Conservation (phyloP, 2,888 invertebrate species). For the Drosophila leonis region DNA sequence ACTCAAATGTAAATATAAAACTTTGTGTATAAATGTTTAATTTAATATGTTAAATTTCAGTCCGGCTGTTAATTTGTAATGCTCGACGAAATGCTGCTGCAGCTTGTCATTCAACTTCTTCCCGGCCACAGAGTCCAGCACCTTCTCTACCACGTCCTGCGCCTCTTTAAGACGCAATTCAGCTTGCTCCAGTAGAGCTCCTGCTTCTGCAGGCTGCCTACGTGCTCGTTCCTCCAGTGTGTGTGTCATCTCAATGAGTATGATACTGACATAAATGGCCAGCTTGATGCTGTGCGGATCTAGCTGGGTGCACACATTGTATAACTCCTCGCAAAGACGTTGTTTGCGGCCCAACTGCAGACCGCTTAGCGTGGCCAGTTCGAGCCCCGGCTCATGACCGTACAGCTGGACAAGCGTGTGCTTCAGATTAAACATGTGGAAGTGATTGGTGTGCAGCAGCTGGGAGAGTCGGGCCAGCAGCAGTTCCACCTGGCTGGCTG, state of each 20-base stretch:
- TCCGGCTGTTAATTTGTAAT: slow-evolving; percentile 55
- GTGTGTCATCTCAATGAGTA: slow-evolving; percentile 90
- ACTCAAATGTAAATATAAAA: neutral
- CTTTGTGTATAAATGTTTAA: neutral
- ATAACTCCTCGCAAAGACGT: slow-evolving; percentile 89
- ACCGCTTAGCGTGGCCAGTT: slow-evolving; percentile 86
- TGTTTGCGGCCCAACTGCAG: slow-evolving; percentile 89
- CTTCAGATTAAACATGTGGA: slow-evolving; percentile 92
- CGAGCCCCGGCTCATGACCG: slow-evolving; percentile 89
- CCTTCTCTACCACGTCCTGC: slow-evolving; percentile 78
- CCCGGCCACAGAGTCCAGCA: slow-evolving; percentile 82
- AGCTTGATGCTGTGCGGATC: slow-evolving; percentile 92
- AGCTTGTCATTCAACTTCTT: slow-evolving; percentile 77
- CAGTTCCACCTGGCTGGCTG: slow-evolving; percentile 87
- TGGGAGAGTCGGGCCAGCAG: slow-evolving; percentile 89
- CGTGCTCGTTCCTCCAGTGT: slow-evolving; percentile 87
- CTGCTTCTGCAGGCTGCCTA: slow-evolving; percentile 60
- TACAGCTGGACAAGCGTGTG: slow-evolving; percentile 93
- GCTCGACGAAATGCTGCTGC: slow-evolving; percentile 50
- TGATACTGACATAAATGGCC: slow-evolving; percentile 91
- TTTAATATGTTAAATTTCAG: neutral
- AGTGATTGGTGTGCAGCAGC: slow-evolving; percentile 94
- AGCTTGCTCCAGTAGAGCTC: slow-evolving; percentile 58
- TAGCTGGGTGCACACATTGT: slow-evolving; percentile 88
- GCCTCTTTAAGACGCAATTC: slow-evolving; percentile 74